Percentiles rank a stretch among this genome's conserved stretches.
Conservation (phyloP, 2,113 vertebrate genomes). For the Taxidea taxus region DNA sequence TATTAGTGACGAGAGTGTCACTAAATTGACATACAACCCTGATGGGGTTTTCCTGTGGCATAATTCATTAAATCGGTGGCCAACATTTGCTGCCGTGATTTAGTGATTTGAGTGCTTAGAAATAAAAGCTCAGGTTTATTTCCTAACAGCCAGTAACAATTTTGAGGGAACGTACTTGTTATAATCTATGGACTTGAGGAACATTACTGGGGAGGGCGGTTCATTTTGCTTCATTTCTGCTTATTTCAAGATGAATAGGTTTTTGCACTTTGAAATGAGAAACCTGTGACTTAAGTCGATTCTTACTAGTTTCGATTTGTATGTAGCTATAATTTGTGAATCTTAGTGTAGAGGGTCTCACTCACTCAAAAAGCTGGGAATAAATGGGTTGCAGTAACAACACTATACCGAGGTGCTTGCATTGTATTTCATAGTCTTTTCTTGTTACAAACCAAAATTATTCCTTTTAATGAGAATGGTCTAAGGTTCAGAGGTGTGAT, state of each 20-base stretch:
- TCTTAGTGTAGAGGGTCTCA: constrained; percentile 72
- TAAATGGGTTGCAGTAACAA: constrained; percentile 81
- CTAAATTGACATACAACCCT: constrained; percentile 57
- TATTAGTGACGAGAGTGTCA: constrained; percentile 58
- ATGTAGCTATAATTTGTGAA: constrained; percentile 70
- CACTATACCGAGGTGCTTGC: constrained; percentile 83
- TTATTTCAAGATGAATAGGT: constrained; percentile 63
- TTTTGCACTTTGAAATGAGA: constrained; percentile 78
- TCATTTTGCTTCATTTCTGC: constrained; percentile 72
- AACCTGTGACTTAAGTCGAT: constrained; percentile 72
- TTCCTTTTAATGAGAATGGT: constrained; percentile 70
- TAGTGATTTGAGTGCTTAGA: constrained; percentile 50
- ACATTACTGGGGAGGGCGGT: constrained; percentile 73
- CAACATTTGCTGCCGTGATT: constrained; percentile 50
- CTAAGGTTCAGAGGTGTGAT: constrained; percentile 87
- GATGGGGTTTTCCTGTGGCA: constrained; percentile 60
- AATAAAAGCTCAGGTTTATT: constrained; percentile 69
- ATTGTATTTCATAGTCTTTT: constrained; percentile 87
- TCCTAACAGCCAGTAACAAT: constrained; percentile 49
- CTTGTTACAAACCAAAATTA: constrained; percentile 70
- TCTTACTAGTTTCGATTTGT: constrained; percentile 74
- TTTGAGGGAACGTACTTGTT: constrained; percentile 59
- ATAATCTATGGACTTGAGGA: constrained; percentile 57
- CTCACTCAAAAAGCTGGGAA: constrained; percentile 72
- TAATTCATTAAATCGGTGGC: constrained; percentile 65